Conservation (phyloP, 2,797 vertebrate species). For the Gallinago solitaria region DNA sequence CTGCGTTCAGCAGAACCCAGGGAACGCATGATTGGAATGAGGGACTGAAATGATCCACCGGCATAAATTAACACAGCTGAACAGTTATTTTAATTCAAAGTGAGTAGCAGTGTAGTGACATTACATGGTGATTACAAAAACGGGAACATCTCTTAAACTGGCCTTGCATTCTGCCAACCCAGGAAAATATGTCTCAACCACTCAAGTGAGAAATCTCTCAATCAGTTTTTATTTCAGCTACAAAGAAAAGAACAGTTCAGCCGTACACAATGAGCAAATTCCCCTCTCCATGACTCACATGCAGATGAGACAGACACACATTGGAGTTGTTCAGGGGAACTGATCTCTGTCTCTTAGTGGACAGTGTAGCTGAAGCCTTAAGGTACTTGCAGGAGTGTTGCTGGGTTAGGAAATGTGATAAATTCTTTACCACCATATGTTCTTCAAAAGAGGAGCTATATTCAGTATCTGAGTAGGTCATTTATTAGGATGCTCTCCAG, state of each 20-base stretch:
- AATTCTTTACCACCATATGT: neutral
- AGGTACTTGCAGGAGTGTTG: neutral
- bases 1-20: neutral
- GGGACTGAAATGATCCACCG: neutral
- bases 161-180: neutral
- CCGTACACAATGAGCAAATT: neutral
- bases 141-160: neutral
- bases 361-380: neutral
- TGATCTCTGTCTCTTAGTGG: neutral
- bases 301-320: neutral
- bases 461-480: neutral
- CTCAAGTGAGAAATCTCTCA: conserved; percentile 2
- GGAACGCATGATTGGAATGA: neutral
- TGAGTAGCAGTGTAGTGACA: neutral
- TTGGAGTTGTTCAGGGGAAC: neutral
- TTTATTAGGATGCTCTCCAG: neutral
- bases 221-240: neutral
- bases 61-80: conserved; percentile 13
- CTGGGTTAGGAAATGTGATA: neutral
- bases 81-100: neutral
- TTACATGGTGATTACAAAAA: neutral
- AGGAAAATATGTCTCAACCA: neutral
- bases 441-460: neutral
- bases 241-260: neutral
- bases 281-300: neutral